phyloP scores from a whole-genome alignment of 2,888 invertebrate species.

The Chalcosyrphus nemorum region DNA sequence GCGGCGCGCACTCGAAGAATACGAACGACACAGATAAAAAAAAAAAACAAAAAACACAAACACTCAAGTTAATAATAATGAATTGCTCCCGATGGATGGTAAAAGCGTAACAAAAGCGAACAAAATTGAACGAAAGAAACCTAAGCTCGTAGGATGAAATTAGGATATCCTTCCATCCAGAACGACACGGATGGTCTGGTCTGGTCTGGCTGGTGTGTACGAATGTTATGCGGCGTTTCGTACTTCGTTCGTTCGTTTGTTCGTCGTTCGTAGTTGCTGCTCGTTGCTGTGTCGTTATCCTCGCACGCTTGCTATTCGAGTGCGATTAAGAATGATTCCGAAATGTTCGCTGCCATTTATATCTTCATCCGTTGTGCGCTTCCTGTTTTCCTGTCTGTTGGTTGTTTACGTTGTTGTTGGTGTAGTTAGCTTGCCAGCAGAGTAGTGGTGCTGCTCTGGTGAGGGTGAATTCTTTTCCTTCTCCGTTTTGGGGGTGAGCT shows the following conservation, averaged over 20 bases:
- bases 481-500: constrained; percentile 40
- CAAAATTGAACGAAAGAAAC: constrained; percentile 59
- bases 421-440: not conserved
- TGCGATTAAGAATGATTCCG: constrained; percentile 71
- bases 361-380: constrained; percentile 71
- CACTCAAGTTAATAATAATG: constrained; percentile 67
- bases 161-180: constrained; percentile 71
- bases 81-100: constrained; percentile 61
- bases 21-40: too few species aligned
- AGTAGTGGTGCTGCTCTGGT: too few species aligned
- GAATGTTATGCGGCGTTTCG: constrained; percentile 28
- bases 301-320: constrained; percentile 71
- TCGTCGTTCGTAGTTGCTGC: too few species aligned
- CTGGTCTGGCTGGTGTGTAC: constrained; percentile 56
- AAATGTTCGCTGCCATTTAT: constrained; percentile 71
- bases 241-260: not conserved
- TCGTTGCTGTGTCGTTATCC: constrained; percentile 65
- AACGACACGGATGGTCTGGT: constrained; percentile 66
- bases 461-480: constrained; percentile 9
- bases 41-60: too few species aligned
- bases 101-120: constrained; percentile 52
- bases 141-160: constrained; percentile 63
- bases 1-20: constrained; percentile 33
- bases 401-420: constrained; percentile 68
- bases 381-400: constrained; percentile 67